A percentile compares a stretch with the other conserved stretches of the same genome.
These are phyloP conservation scores for Illadopsis cleaveri DNA, from an alignment of 2,113 vertebrate species.

Conservation along the genomic window DNA sequence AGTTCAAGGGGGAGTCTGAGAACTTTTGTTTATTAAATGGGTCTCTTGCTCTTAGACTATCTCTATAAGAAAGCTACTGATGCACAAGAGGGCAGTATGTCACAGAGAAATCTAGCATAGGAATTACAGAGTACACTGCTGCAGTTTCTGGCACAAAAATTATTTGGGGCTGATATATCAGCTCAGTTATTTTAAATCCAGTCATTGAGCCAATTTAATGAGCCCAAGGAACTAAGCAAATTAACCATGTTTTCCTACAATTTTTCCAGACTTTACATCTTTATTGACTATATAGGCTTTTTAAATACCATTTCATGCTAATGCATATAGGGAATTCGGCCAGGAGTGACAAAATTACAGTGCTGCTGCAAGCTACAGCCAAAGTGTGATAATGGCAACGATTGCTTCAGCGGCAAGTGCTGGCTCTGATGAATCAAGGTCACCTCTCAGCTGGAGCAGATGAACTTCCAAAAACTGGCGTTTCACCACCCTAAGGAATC, in stretches of 20 bases:
- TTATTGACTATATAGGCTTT: not conserved
- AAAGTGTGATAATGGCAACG: not conserved
- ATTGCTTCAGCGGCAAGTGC: not conserved
- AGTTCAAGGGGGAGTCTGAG: not conserved
- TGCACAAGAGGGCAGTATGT: slow-evolving; percentile 78
- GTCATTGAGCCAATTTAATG: slow-evolving; percentile 60
- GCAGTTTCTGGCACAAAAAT: slow-evolving; percentile 4
- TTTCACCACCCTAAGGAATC: not conserved
- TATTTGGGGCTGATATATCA: slow-evolving; percentile 39
- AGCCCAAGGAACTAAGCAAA: slow-evolving; percentile 61
- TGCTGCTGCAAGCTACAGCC: not conserved
- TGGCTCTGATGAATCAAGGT: slow-evolving; percentile 46
- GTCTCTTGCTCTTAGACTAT: not conserved
- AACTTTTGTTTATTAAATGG: not conserved
- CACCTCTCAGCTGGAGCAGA: slow-evolving; percentile 41
- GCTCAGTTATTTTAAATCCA: slow-evolving; percentile 61
- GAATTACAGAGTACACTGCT: not conserved
- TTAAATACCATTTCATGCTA: not conserved
- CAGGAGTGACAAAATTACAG: not conserved
- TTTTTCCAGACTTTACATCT: slow-evolving; percentile 52
- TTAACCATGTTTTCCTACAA: slow-evolving; percentile 61
- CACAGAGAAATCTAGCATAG: slow-evolving; percentile 39
- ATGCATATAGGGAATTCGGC: not conserved
- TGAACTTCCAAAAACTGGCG: not conserved
- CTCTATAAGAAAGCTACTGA: not conserved